phyloP scores from a whole-genome alignment of 2,888 invertebrate genomes.

The Rhopalosiphum nymphaeae region DNA sequence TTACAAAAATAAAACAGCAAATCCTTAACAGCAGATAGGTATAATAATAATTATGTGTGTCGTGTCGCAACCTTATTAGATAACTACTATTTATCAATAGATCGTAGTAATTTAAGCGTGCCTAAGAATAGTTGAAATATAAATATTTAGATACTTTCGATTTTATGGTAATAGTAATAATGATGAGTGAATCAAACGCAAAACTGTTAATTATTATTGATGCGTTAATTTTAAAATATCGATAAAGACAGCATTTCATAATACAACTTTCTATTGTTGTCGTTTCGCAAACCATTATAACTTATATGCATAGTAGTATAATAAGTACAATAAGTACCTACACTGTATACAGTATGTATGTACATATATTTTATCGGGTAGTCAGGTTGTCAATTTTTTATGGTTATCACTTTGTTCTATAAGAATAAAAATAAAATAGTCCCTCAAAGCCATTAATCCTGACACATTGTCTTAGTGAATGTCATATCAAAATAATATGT shows the following conservation, averaged over 20 bases:
- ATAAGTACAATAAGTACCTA: not conserved
- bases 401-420: constrained; percentile 5
- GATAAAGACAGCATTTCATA: not conserved
- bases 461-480: not conserved
- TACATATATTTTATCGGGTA: not conserved
- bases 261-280: not conserved
- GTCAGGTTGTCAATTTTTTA: not conserved
- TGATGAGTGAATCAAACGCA: not conserved
- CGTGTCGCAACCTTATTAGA: not conserved
- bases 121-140: not conserved
- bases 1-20: not conserved
- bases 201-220: not conserved
- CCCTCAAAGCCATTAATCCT: not conserved
- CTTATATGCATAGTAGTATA: not conserved
- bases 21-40: not conserved
- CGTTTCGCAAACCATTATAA: not conserved
- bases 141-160: not conserved
- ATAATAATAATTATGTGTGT: not conserved
- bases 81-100: not conserved
- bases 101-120: not conserved
- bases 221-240: constrained; percentile 6
- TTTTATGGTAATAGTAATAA: constrained; percentile 4
- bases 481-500: not conserved
- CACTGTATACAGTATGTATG: not conserved
- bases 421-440: not conserved